A percentile compares a stretch with the other conserved stretches of the same genome.
Conservation (phyloP, 1,140 invertebrate genomes). For the Holotrichia oblita region DNA sequence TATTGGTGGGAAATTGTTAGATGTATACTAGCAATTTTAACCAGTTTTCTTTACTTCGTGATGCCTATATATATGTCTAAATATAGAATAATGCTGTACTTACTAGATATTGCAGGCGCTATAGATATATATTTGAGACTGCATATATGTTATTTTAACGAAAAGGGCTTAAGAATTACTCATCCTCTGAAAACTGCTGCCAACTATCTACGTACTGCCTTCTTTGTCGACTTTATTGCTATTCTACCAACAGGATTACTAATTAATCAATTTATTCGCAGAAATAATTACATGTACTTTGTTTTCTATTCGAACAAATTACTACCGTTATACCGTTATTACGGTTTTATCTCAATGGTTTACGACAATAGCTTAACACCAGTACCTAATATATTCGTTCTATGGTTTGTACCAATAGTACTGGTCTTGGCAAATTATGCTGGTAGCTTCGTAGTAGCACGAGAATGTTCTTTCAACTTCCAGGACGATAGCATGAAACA, state of each 20-base stretch:
- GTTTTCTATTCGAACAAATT: slow-evolving; percentile 17
- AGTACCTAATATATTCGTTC: not conserved
- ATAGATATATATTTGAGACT: slow-evolving; percentile 53
- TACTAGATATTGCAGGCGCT: slow-evolving; percentile 42
- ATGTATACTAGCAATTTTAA: slow-evolving; percentile 42
- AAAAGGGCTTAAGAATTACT: slow-evolving; percentile 59
- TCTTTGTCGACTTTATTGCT: slow-evolving; percentile 58
- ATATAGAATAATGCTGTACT: slow-evolving; percentile 39
- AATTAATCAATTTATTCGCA: not conserved
- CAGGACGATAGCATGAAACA: not conserved
- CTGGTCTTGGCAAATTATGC: not conserved
- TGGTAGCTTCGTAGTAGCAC: slow-evolving; percentile 23
- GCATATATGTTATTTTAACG: slow-evolving; percentile 61
- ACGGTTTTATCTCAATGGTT: not conserved
- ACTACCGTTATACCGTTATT: slow-evolving; percentile 14
- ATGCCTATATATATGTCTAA: slow-evolving; percentile 22
- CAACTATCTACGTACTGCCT: slow-evolving; percentile 59
- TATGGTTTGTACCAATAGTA: slow-evolving; percentile 8
- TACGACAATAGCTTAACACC: not conserved
- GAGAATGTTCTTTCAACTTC: slow-evolving; percentile 1
- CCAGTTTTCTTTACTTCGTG: slow-evolving; percentile 18
- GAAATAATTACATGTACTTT: slow-evolving; percentile 26
- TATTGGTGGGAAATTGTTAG: slow-evolving; percentile 47
- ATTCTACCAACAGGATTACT: slow-evolving; percentile 10
- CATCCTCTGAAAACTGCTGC: slow-evolving; percentile 61